Percentiles rank a stretch among this genome's conserved stretches.
These are phyloP conservation scores for Neodiprion fabricii DNA, from an alignment of 1,140 invertebrate species.

Conservation along the genomic window DNA sequence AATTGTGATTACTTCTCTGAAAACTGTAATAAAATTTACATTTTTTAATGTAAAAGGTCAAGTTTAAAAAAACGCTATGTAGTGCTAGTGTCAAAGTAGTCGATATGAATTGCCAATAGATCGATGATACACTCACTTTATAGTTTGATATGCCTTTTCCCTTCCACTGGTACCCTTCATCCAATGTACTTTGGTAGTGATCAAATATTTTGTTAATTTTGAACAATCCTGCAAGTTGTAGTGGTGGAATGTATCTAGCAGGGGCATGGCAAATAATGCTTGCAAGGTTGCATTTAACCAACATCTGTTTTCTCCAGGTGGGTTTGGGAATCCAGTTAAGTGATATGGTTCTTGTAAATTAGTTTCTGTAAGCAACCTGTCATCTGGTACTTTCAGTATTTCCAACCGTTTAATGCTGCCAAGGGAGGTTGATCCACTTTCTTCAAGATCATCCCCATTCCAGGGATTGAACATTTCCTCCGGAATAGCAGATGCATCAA, in stretches of 20 bases:
- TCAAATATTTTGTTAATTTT: constrained; percentile 37
- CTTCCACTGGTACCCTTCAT: constrained; percentile 36
- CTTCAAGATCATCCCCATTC: not conserved
- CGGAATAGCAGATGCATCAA: constrained; percentile 1
- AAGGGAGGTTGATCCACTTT: not conserved
- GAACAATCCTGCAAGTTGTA: constrained; percentile 32
- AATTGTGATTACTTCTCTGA: too few species aligned
- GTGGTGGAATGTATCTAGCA: constrained; percentile 38
- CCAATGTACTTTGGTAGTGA: constrained; percentile 41
- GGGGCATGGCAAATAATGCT: constrained; percentile 45
- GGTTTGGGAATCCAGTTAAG: constrained; percentile 50
- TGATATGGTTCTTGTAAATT: constrained; percentile 37
- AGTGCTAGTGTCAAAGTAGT: too few species aligned
- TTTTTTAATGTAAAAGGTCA: too few species aligned
- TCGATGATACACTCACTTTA: constrained; percentile 35
- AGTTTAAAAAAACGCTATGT: too few species aligned
- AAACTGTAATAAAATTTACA: too few species aligned
- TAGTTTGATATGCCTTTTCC: constrained; percentile 35
- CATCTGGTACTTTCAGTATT: not conserved
- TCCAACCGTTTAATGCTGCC: not conserved
- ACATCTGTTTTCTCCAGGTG: constrained; percentile 50
- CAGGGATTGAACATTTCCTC: not conserved
- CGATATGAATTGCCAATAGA: too few species aligned
- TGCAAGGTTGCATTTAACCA: constrained; percentile 52
- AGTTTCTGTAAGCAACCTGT: not conserved